These are phyloP conservation scores for Craterocephalus amniculus DNA, from an alignment of 2,797 vertebrate species.

Conservation along the genomic window DNA sequence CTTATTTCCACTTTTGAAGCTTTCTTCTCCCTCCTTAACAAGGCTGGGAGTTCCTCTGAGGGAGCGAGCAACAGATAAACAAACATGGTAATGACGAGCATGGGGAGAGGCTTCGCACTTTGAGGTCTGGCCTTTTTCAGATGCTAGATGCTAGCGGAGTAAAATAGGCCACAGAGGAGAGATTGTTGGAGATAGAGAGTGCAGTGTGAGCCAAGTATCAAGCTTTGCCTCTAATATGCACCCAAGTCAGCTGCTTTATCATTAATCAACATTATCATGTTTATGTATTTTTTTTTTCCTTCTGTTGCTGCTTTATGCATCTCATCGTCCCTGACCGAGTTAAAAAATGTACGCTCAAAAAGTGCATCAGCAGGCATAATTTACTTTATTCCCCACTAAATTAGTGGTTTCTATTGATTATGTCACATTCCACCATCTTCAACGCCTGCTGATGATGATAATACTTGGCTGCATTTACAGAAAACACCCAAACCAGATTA, in stretches of 20 bases:
- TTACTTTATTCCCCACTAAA: slow-evolving; percentile 56
- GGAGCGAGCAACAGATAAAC: slow-evolving; percentile 76
- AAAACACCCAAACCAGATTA: slow-evolving; percentile 77
- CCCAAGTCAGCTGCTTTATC: slow-evolving; percentile 42
- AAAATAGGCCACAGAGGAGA: slow-evolving; percentile 77
- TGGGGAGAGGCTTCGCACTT: slow-evolving; percentile 67
- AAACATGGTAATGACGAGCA: slow-evolving; percentile 82
- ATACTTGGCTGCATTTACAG: slow-evolving; percentile 64
- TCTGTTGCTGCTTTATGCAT: slow-evolving; percentile 20
- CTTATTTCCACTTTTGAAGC: slow-evolving; percentile 83
- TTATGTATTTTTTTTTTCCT: slow-evolving; percentile 6
- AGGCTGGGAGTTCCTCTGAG: slow-evolving; percentile 77
- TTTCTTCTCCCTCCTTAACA: slow-evolving; percentile 76
- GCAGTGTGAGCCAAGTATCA: slow-evolving; percentile 43
- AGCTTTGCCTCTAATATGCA: slow-evolving; percentile 43
- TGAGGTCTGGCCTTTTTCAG: slow-evolving; percentile 71
- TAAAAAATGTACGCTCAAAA: slow-evolving; percentile 29
- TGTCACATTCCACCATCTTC: slow-evolving; percentile 44
- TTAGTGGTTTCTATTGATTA: slow-evolving; percentile 51
- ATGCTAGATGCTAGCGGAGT: slow-evolving; percentile 60
- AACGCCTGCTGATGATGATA: slow-evolving; percentile 64
- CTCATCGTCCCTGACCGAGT: slow-evolving; percentile 11
- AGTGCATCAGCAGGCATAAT: slow-evolving; percentile 61
- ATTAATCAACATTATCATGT: slow-evolving; percentile 46
- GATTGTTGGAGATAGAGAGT: slow-evolving; percentile 52